Evolutionary conservation across 2,888 invertebrate species (phyloP), one percentile per base, ranked within the genome.

Genomic region (Keiferia lycopersicella): DNA sequence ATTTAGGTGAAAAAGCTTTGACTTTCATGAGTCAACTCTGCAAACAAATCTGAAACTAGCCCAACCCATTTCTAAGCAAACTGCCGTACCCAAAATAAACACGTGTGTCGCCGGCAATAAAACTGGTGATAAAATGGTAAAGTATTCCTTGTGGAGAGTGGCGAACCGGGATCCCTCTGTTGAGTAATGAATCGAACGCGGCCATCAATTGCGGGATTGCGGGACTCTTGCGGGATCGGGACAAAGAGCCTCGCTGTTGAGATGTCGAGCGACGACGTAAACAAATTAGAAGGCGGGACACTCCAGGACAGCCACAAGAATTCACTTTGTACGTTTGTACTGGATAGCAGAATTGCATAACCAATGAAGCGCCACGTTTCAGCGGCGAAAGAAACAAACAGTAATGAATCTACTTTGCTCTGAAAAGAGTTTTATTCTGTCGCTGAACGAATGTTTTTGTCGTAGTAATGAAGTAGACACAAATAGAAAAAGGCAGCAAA

Each of bases 151-250:
- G 68, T 71, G 73, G 74, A 73, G 76, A 72, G 75, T 34, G 34
- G 34, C 34, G 71, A 71, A 75, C 73, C 75, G 73, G 76, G 67
- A 41, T 4, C 45, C 45, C 45, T 45, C 70, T 65, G 66, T 60
- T 70, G 73, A 77, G 80, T 83, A 84, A 84, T 83, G 83, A 80
- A 83, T 79, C 74, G 79, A 56, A 56, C 34, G 75, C 76, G 76
- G 81, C 74, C 81, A 83, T 83, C 83, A 81, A 84, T 83, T 79
- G 80, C 73, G 81, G 80, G 50, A 34, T 34, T 34, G 34, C 34
- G 34, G 10, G 34, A 34, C 34, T 34, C 10, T 26, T 76, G 73
- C 16, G 45, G 51, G 26, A 14, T 70, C 75, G 68, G 71, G 73
- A 75, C 77, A 79, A 78, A 81, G 79, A 78, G 73, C 67, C 77